Percentiles rank a stretch among this genome's conserved stretches.
Conservation (phyloP, 2,888 invertebrate genomes). For the Entomobrya proxima region DNA sequence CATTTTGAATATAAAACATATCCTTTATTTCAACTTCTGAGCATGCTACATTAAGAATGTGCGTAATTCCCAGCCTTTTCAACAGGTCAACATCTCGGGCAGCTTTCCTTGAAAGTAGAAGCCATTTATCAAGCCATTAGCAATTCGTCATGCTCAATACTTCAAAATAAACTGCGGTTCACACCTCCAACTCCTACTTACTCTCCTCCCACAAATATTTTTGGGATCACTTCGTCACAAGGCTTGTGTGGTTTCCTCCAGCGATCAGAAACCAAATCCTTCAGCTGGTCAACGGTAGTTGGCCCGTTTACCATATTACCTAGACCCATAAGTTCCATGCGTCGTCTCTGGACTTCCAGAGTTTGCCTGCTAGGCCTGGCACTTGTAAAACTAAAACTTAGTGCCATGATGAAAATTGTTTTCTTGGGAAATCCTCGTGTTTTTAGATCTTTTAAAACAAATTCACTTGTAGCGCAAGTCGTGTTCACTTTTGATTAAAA, state of each 20-base stretch:
- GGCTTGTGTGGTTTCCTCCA: slow-evolving; percentile 77
- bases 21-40: slow-evolving; percentile 61
- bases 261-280: slow-evolving; percentile 74
- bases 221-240: slow-evolving; percentile 79
- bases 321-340: slow-evolving; percentile 62
- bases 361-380: slow-evolving; percentile 45
- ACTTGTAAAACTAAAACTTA: slow-evolving; percentile 45
- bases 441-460: too few relatives aligned
- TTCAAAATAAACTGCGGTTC: not conserved
- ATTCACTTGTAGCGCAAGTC: too few relatives aligned
- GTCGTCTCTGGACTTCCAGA: slow-evolving; percentile 54
- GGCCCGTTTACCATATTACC: slow-evolving; percentile 52
- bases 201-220: slow-evolving; percentile 79
- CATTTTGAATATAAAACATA: slow-evolving; percentile 58
- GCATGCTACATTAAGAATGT: slow-evolving; percentile 73
- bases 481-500: not conserved
- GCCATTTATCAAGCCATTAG: not conserved
- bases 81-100: slow-evolving; percentile 69
- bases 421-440: too few relatives aligned
- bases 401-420: slow-evolving; percentile 27
- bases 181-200: slow-evolving; percentile 75
- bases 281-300: slow-evolving; percentile 64
- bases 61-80: slow-evolving; percentile 70
- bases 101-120: slow-evolving; percentile 63
- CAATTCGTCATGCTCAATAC: not conserved